Evolutionary conservation across 2,888 invertebrate genomes (phyloP).

Genomic region (Acleris holmiana): DNA sequence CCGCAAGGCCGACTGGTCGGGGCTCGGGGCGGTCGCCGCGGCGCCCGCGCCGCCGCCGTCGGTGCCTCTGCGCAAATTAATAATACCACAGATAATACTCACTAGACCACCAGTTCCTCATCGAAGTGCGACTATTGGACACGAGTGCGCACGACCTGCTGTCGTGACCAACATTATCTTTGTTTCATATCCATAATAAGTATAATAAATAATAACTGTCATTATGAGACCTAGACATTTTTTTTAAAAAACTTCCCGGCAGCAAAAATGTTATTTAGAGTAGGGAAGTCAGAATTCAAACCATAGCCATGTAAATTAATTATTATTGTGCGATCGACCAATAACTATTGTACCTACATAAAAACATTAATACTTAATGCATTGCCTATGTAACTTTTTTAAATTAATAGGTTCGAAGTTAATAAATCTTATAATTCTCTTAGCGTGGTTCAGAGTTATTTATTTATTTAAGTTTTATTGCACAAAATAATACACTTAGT

Average conservation of each 20-base stretch:
- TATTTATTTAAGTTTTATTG: no score
- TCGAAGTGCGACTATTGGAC: constrained; percentile 8
- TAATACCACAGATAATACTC: constrained; percentile 1
- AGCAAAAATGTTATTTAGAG: neutral
- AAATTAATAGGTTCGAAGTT: no score
- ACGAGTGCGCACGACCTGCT: constrained; percentile 19
- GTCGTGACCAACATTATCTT: constrained; percentile 25
- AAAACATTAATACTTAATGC: no score
- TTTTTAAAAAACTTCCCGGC: constrained; percentile 22
- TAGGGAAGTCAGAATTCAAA: constrained; percentile 9
- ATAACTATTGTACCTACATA: no score
- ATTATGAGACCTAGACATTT: constrained; percentile 19
- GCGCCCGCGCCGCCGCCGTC: constrained; percentile 12
- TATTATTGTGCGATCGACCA: no score
- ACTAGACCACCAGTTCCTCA: constrained; percentile 26
- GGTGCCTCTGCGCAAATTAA: constrained; percentile 9
- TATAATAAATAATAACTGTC: no score
- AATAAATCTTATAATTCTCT: no score
- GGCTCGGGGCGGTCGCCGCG: constrained; percentile 45
- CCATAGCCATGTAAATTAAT: no score
- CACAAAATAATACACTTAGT: no score
- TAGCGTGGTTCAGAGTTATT: no score
- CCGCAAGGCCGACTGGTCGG: constrained; percentile 75
- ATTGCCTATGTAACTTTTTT: no score
- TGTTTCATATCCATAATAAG: constrained; percentile 34